These are phyloP conservation scores for Yponomeuta cagnagella DNA, from an alignment of 2,888 invertebrate genomes.

Conservation along the genomic window DNA sequence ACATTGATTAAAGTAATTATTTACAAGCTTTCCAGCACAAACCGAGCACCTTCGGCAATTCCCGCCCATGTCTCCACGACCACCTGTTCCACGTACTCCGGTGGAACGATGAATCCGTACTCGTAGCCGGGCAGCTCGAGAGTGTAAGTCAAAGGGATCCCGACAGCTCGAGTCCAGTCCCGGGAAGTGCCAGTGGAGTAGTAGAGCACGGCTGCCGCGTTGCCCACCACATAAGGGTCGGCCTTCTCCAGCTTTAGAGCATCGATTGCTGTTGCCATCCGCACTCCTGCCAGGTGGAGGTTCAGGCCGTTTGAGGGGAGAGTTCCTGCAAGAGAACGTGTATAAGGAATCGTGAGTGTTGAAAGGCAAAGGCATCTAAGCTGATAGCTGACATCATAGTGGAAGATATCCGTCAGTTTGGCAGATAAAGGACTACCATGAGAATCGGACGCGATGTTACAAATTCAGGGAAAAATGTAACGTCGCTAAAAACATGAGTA, in stretches of 20 bases:
- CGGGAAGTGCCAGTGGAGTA: conserved; percentile 80
- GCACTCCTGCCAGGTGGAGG: conserved; percentile 57
- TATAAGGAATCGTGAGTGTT: background rate
- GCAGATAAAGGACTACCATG: no score
- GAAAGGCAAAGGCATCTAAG: conserved; percentile 14
- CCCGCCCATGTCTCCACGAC: conserved; percentile 79
- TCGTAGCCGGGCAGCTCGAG: conserved; percentile 80
- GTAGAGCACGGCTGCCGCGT: conserved; percentile 73
- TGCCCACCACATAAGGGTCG: conserved; percentile 70
- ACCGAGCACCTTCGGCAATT: conserved; percentile 54
- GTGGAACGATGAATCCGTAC: conserved; percentile 72
- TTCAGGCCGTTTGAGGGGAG: conserved; percentile 69
- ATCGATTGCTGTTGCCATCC: conserved; percentile 63
- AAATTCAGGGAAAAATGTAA: no score
- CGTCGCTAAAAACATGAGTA: no score
- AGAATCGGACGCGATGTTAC: no score
- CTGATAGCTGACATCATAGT: background rate
- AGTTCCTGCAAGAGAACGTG: conserved; percentile 36
- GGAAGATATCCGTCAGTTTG: background rate
- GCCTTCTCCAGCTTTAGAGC: conserved; percentile 52
- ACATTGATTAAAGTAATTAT: no score
- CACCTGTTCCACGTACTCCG: conserved; percentile 69
- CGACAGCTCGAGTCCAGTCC: conserved; percentile 79
- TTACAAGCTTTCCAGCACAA: conserved; percentile 28
- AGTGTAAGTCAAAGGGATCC: conserved; percentile 78